Conservation (phyloP, 2,888 invertebrate species). For the Cheilosia vulpina region DNA sequence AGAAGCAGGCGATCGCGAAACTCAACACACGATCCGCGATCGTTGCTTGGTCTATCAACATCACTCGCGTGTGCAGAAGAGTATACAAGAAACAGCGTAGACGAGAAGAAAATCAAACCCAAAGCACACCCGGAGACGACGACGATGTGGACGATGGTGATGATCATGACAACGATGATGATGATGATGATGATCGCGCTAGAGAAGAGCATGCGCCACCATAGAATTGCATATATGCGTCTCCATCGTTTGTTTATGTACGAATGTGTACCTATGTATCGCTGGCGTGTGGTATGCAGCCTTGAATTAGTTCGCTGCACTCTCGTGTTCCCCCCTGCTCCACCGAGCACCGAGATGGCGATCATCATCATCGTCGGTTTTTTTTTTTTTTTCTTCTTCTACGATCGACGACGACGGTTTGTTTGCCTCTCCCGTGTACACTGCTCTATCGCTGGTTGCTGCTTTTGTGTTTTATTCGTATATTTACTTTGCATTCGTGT, state of each 20-base stretch:
- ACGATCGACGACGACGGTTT: constrained; percentile 45
- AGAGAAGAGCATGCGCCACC: constrained; percentile 72
- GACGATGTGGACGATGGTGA: background rate
- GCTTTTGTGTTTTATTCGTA: constrained; percentile 32
- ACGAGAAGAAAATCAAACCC: constrained; percentile 52
- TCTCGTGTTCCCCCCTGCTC: constrained; percentile 78
- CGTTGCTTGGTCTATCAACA: constrained; percentile 34
- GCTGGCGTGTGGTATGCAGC: constrained; percentile 83
- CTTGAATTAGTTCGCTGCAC: constrained; percentile 84
- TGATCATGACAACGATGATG: background rate
- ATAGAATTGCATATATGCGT: constrained; percentile 69
- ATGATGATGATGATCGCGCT: constrained; percentile 57
- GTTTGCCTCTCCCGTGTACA: constrained; percentile 35
- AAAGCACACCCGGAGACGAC: constrained; percentile 32
- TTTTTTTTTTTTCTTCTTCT: constrained; percentile 19
- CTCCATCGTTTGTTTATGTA: constrained; percentile 54
- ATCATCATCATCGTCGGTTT: constrained; percentile 37
- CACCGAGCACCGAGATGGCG: constrained; percentile 52
- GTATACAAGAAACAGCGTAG: constrained; percentile 17
- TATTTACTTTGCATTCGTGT: constrained; percentile 68
- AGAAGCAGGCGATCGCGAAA: constrained; percentile 32
- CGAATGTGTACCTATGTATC: constrained; percentile 47
- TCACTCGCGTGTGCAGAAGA: constrained; percentile 19
- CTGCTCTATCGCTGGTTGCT: constrained; percentile 54
- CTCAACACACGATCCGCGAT: constrained; percentile 47